A percentile compares a stretch with the other conserved stretches of the same genome.
Evolutionary conservation across 2,113 vertebrate species (phyloP).

Genomic region (Pomatostomus ruficeps): DNA sequence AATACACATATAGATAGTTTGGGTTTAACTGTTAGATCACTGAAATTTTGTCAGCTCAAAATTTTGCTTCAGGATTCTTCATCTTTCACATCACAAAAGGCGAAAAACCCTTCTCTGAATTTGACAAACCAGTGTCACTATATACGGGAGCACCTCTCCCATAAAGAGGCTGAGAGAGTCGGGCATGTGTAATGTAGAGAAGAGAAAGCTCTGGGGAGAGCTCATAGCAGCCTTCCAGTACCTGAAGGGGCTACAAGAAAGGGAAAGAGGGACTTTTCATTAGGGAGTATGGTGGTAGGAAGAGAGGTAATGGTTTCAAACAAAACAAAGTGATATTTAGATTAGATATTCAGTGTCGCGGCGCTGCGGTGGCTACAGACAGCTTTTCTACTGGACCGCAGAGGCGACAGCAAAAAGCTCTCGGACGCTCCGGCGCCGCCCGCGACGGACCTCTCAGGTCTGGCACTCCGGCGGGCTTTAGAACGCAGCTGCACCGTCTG

Average conservation of each 20-base stretch:
- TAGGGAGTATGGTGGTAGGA: rapidly evolving
- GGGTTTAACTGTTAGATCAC: background rate
- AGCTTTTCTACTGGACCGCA: too few relatives aligned
- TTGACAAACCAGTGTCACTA: background rate
- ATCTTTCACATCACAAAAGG: background rate
- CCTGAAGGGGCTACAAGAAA: background rate
- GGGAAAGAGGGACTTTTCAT: background rate
- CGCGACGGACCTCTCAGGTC: too few relatives aligned
- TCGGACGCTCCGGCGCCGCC: too few relatives aligned
- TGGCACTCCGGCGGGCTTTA: too few relatives aligned
- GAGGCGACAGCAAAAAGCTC: too few relatives aligned
- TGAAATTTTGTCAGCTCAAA: background rate
- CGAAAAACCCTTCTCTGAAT: background rate
- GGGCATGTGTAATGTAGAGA: background rate
- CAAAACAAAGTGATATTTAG: background rate
- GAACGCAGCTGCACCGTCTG: too few relatives aligned
- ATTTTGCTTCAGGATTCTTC: background rate
- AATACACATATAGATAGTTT: background rate
- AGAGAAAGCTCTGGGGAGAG: background rate
- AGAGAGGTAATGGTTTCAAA: background rate
- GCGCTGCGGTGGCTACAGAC: too few relatives aligned
- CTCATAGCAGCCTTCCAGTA: background rate
- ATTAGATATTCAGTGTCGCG: too few relatives aligned
- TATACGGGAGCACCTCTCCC: background rate
- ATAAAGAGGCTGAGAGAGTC: background rate